A percentile compares a stretch with the other conserved stretches of the same genome.
Evolutionary conservation across 1,140 invertebrate species (phyloP).

Genomic region (Lepidurus apus): DNA sequence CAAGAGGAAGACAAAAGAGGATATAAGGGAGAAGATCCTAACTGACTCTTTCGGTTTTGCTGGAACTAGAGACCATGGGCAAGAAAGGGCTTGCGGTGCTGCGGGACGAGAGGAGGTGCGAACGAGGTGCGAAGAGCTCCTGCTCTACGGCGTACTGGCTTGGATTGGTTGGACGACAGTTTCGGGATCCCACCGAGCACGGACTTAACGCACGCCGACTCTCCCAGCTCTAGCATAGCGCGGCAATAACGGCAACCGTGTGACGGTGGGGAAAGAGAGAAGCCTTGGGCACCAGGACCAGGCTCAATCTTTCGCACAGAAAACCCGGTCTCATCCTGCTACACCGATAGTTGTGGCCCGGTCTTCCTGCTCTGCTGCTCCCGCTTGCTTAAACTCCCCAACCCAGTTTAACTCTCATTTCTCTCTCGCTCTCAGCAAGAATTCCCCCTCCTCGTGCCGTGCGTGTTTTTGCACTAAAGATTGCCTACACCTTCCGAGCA

Average conservation of each 20-base stretch:
- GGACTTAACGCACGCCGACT: conserved; percentile 7
- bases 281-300: conserved; percentile 14
- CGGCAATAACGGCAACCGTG: not conserved
- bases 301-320: conserved; percentile 8
- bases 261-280: conserved; percentile 8
- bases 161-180: conserved; percentile 14
- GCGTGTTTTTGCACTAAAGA: not conserved
- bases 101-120: conserved; percentile 12
- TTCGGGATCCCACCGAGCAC: conserved; percentile 16
- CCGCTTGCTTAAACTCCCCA: not conserved
- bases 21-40: not conserved
- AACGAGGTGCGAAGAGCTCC: conserved; percentile 20
- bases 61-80: conserved; percentile 6
- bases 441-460: not conserved
- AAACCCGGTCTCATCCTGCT: conserved; percentile 11
- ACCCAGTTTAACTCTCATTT: not conserved
- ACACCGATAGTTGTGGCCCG: conserved; percentile 12
- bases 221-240: not conserved
- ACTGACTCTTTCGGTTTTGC: not conserved
- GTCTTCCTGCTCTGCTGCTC: conserved; percentile 13
- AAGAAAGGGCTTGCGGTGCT: conserved; percentile 1
- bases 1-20: not conserved
- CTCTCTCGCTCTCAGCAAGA: not conserved
- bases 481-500: not conserved
- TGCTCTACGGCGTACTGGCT: conserved; percentile 16